Base-by-base conservation (phyloP, 1,140 invertebrate genomes). In the Zaprionus tsacasi region DNA sequence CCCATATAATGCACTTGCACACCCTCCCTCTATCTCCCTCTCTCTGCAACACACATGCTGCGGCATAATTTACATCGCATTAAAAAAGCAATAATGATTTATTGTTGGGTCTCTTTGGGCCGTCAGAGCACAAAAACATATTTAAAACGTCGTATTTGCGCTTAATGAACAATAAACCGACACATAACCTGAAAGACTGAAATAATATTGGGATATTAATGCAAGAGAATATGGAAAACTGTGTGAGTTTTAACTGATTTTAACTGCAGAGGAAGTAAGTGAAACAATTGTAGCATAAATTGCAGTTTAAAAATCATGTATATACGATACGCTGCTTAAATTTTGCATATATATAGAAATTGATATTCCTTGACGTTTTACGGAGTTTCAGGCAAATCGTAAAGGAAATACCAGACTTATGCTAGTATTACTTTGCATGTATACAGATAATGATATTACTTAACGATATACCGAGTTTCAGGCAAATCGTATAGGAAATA, bases 61-160 rank as follows among this genome's bases (percentile, higher is more conserved):
- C 66, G 66, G 76, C 81, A 81, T 90, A 86, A 86, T 90, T 90
- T 90, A 90, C 78, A 79, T 69, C 71, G 78, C 81, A 89, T 87
- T 89, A 78, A 87, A 83, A 82, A 69, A 71, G 50, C 60, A 63
- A 86, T 88, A 82, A 88, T 87, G 80, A 87, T 87, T 87, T 87
- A 87, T 87, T 88, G 43, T 86, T 88, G 79, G 68, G 27, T 33
- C 56, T 66, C 55, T 45, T 45, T 40, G 45, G 45, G 68, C 64
- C 50, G 52, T 50, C 33, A 30, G 40, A 66, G 66, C 80, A 43
- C 70, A 77, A 88, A 87, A 82, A 82, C 83, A 87, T 87, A 87
- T 88, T 87, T 82, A 88, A 88, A 83, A 59, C 73, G 57, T 67
- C 73, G 67, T 66, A 78, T 88, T 88, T 83, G 70, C 71, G 70